phyloP scores from a whole-genome alignment of 2,113 vertebrate genomes.

The Speoplatyrhinus poulsoni region DNA sequence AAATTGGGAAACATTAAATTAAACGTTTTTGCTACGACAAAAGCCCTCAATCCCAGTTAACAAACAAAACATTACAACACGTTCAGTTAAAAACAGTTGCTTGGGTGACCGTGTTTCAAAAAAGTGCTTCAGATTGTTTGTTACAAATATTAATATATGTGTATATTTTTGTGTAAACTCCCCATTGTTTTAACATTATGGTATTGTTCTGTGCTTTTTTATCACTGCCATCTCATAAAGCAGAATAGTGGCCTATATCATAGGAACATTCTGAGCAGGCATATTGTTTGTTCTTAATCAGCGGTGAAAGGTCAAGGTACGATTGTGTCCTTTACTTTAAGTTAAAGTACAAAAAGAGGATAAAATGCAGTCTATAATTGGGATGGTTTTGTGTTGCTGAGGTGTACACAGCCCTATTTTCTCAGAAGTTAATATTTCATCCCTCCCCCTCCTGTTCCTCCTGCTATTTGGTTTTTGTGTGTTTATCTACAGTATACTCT shows the following conservation, averaged over 20 bases:
- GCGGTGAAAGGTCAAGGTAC: conserved; percentile 47
- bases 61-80: too few relatives aligned
- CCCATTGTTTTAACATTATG: not conserved
- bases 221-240: conserved; percentile 14
- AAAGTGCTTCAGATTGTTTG: too few relatives aligned
- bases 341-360: too few relatives aligned
- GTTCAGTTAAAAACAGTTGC: too few relatives aligned
- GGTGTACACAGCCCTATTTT: not conserved
- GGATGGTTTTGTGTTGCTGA: not conserved
- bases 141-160: too few relatives aligned
- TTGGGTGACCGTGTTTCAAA: too few relatives aligned
- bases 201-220: not conserved
- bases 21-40: not conserved
- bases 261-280: conserved; percentile 45
- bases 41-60: too few relatives aligned
- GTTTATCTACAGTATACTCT: not conserved
- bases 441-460: not conserved
- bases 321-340: not conserved
- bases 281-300: conserved; percentile 28
- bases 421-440: not conserved
- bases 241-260: conserved; percentile 10
- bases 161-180: too few relatives aligned
- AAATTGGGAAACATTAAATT: conserved; percentile 15
- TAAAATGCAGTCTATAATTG: not conserved
- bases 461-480: not conserved